phyloP scores from a whole-genome alignment of 2,113 vertebrate species.

The Paralichthys olivaceus region DNA sequence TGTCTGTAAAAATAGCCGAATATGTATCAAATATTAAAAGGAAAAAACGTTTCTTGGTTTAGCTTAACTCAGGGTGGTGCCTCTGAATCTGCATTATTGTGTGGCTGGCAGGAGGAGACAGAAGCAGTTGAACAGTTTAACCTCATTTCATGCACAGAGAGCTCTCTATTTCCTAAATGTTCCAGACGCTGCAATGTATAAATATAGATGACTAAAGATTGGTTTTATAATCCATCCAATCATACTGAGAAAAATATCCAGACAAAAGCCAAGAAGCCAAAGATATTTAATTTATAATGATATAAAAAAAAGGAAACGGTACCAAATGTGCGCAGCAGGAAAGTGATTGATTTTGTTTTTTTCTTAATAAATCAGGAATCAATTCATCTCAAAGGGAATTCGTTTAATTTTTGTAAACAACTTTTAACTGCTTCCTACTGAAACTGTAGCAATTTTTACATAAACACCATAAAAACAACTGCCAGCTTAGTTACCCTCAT shows the following conservation, averaged over 20 bases:
- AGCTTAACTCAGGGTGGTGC: slow-evolving; percentile 9
- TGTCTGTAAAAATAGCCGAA: slow-evolving; percentile 64
- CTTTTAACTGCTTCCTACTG: neutral
- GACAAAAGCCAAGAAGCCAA: neutral
- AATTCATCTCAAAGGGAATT: neutral
- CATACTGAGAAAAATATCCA: neutral
- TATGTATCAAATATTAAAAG: slow-evolving; percentile 72
- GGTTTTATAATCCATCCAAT: neutral
- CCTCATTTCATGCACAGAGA: slow-evolving; percentile 6
- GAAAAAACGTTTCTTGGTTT: neutral
- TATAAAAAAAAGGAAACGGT: neutral
- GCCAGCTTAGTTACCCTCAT: neutral
- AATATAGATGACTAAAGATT: neutral
- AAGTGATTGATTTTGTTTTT: neutral
- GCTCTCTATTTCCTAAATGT: neutral
- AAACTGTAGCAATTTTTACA: neutral
- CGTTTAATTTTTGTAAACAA: neutral
- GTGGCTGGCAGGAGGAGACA: neutral
- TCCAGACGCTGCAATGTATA: neutral
- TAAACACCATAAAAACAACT: no score
- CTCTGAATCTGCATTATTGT: slow-evolving; percentile 15
- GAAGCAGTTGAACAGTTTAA: slow-evolving; percentile 16
- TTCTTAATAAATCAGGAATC: neutral
- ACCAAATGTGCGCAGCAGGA: neutral
- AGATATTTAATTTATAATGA: neutral